phyloP scores from a whole-genome alignment of 2,888 invertebrate species.

The Lagria hirta region DNA sequence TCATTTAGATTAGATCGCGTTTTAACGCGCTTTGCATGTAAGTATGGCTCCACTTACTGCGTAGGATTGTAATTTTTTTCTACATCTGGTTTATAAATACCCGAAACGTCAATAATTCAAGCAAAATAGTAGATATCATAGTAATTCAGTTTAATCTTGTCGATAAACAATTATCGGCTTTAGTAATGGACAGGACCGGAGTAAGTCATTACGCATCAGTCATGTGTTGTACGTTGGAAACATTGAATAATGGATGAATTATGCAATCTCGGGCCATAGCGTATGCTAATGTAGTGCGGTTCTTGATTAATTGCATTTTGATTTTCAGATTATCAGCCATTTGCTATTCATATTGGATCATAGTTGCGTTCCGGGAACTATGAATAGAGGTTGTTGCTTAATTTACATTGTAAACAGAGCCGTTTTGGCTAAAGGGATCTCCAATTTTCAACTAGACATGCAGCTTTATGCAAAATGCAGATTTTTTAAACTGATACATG shows the following conservation, averaged over 20 bases:
- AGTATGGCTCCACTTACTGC: too few species aligned
- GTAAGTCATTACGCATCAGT: constrained; percentile 44
- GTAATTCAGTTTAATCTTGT: too few species aligned
- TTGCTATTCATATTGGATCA: constrained; percentile 43
- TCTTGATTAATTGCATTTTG: constrained; percentile 53
- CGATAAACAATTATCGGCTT: constrained; percentile 10
- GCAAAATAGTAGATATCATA: too few species aligned
- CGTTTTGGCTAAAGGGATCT: too few species aligned
- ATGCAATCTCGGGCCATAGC: constrained; percentile 45
- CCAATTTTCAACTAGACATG: too few species aligned
- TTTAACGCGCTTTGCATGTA: constrained; percentile 49
- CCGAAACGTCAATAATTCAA: constrained; percentile 43
- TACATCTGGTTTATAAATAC: too few species aligned
- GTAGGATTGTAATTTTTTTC: too few species aligned
- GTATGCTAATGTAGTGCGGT: constrained; percentile 48
- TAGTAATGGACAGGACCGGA: constrained; percentile 17
- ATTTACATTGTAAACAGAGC: constrained; percentile 28
- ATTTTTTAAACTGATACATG: too few species aligned
- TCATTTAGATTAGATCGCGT: constrained; percentile 52
- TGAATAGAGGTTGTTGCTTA: constrained; percentile 18
- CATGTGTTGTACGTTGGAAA: constrained; percentile 39
- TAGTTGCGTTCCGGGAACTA: constrained; percentile 22
- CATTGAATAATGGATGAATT: constrained; percentile 49
- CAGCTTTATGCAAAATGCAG: too few species aligned
- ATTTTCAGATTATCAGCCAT: constrained; percentile 51